phyloP scores from a whole-genome alignment of 2,797 vertebrate genomes.

The Sebastes kiyomatsui region DNA sequence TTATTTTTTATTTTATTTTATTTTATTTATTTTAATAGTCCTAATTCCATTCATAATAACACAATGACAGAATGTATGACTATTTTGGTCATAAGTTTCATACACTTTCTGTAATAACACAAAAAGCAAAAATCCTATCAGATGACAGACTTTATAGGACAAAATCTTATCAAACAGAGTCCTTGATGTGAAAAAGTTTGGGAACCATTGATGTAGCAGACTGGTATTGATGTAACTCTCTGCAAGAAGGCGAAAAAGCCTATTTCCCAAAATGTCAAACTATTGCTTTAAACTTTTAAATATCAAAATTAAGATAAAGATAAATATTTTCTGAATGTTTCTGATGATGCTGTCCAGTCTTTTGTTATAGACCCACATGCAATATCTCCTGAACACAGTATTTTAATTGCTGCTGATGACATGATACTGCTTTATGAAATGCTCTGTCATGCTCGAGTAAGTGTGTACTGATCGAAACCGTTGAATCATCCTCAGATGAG shows the following conservation, averaged over 20 bases:
- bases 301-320: no score
- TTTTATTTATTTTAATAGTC: no score
- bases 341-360: not conserved
- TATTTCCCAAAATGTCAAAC: not conserved
- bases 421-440: not conserved
- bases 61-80: no score
- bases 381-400: not conserved
- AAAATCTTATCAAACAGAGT: no score
- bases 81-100: no score
- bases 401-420: constrained; percentile 1
- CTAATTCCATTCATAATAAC: no score
- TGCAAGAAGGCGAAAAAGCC: not conserved
- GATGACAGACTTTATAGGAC: no score
- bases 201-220: not conserved
- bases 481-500: constrained; percentile 40
- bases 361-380: not conserved
- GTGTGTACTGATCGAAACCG: constrained; percentile 22
- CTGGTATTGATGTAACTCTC: not conserved
- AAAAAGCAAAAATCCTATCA: no score
- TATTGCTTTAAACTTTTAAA: not conserved
- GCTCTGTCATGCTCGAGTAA: constrained; percentile 1
- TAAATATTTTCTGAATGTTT: not conserved
- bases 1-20: no score
- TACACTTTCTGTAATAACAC: no score
- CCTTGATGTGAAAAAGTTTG: no score